These are phyloP conservation scores for Lottia gigantea DNA, from an alignment of 2,888 invertebrate genomes.

Conservation along the genomic window DNA sequence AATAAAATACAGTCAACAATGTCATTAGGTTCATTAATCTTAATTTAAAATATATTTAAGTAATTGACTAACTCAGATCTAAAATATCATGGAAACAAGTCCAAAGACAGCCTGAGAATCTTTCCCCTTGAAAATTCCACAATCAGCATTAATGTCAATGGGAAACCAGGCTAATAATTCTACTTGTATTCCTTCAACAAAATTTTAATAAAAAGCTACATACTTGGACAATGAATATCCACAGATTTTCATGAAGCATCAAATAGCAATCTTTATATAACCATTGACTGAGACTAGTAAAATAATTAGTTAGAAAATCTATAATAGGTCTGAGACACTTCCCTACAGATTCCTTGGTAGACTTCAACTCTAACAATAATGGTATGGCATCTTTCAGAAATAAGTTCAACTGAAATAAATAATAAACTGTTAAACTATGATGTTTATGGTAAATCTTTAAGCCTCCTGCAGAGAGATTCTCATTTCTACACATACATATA, in stretches of 20 bases:
- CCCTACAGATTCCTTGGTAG: constrained; percentile 33
- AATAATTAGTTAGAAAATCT: constrained; percentile 49
- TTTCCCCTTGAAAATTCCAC: too few relatives aligned
- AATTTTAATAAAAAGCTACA: neutral
- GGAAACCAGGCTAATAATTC: too few relatives aligned
- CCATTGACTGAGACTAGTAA: constrained; percentile 48
- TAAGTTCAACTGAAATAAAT: constrained; percentile 51
- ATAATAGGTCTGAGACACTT: constrained; percentile 46
- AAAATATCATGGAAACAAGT: too few relatives aligned
- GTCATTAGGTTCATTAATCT: too few relatives aligned
- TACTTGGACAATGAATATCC: constrained; percentile 59
- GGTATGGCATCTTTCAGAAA: constrained; percentile 53
- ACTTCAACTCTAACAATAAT: constrained; percentile 42
- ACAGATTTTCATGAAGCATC: constrained; percentile 50
- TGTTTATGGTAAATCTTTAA: too few relatives aligned
- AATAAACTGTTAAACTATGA: neutral
- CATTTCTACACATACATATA: too few relatives aligned
- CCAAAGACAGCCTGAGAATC: too few relatives aligned
- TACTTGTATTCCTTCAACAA: neutral
- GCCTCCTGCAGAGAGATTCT: too few relatives aligned
- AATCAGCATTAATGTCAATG: too few relatives aligned
- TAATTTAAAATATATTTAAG: too few relatives aligned
- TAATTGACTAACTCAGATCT: too few relatives aligned
- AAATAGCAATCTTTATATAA: constrained; percentile 47
- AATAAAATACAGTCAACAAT: too few relatives aligned